Evolutionary conservation across 64 coral and sea anemone genomes (phyloP).

Genomic region (Montipora foliosa): DNA sequence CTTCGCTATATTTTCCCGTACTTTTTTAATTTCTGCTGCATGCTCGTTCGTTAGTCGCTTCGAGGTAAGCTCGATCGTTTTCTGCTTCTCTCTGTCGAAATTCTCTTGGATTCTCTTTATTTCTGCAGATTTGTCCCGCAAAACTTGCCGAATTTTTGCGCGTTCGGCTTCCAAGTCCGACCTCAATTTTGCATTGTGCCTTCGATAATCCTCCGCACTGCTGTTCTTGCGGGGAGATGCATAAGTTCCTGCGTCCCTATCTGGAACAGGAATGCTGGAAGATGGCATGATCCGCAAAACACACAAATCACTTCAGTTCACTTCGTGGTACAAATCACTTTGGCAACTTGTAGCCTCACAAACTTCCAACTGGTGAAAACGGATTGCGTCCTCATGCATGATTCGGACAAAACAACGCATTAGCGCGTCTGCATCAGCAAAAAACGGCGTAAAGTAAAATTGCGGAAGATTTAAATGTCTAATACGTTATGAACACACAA

Average conservation of each 20-base stretch:
- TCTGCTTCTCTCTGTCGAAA: conserved; percentile 90
- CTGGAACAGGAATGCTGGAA: conserved; percentile 80
- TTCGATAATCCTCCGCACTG: conserved; percentile 83
- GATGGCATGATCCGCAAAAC: conserved; percentile 81
- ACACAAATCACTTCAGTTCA: conserved; percentile 72
- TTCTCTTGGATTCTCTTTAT: conserved; percentile 95
- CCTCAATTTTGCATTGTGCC: conserved; percentile 85
- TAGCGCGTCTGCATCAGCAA: not conserved
- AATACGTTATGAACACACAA: conserved; percentile 1
- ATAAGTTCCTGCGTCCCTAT: conserved; percentile 77
- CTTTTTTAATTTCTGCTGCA: conserved; percentile 71
- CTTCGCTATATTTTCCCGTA: conserved; percentile 63
- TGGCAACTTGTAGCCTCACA: not conserved
- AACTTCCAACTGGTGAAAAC: not conserved
- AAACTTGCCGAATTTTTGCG: conserved; percentile 82
- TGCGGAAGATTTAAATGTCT: not conserved
- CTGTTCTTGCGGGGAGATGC: conserved; percentile 59
- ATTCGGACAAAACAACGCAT: not conserved
- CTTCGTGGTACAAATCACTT: conserved; percentile 1
- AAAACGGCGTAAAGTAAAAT: not conserved
- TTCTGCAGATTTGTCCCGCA: conserved; percentile 93
- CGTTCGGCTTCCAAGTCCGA: conserved; percentile 92
- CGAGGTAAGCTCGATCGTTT: conserved; percentile 80
- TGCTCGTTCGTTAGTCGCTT: conserved; percentile 88
- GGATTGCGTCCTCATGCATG: conserved; percentile 6